Evolutionary conservation across 1,140 invertebrate species (phyloP).

Genomic region (Drosophila gunungcola): DNA sequence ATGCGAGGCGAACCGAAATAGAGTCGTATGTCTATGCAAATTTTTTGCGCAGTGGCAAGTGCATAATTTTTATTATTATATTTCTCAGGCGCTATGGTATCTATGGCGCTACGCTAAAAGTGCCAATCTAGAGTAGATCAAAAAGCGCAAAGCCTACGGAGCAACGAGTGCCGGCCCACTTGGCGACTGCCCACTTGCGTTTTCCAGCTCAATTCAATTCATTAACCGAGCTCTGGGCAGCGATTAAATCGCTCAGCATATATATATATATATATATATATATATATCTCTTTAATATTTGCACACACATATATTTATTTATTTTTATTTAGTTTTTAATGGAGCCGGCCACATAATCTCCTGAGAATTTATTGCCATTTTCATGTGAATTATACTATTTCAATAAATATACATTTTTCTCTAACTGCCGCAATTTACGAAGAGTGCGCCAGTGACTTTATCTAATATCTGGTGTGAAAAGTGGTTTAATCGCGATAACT

Average conservation of each 20-base stretch:
- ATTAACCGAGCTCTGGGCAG: slow-evolving; percentile 68
- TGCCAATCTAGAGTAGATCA: slow-evolving; percentile 77
- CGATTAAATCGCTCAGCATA: slow-evolving; percentile 70
- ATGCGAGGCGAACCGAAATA: slow-evolving; percentile 56
- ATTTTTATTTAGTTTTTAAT: slow-evolving; percentile 40
- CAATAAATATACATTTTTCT: slow-evolving; percentile 74
- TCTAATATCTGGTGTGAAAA: slow-evolving; percentile 69
- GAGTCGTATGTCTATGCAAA: slow-evolving; percentile 79
- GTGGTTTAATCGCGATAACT: slow-evolving; percentile 81
- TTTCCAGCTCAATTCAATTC: slow-evolving; percentile 75
- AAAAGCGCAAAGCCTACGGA: slow-evolving; percentile 76
- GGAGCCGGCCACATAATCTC: slow-evolving; percentile 55
- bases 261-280: slow-evolving; percentile 1
- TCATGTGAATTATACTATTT: slow-evolving; percentile 79
- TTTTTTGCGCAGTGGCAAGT: slow-evolving; percentile 67
- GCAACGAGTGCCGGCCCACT: slow-evolving; percentile 48
- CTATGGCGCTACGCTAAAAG: slow-evolving; percentile 50
- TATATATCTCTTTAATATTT: slow-evolving; percentile 64
- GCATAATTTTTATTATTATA: slow-evolving; percentile 77
- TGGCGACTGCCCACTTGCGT: slow-evolving; percentile 60
- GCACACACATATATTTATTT: slow-evolving; percentile 12
- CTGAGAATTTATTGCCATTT: slow-evolving; percentile 71
- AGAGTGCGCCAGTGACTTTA: slow-evolving; percentile 51
- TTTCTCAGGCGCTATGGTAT: slow-evolving; percentile 58
- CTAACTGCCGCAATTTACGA: slow-evolving; percentile 63